Conservation (phyloP, 1,140 invertebrate species). For the Brachionus koreanus region DNA sequence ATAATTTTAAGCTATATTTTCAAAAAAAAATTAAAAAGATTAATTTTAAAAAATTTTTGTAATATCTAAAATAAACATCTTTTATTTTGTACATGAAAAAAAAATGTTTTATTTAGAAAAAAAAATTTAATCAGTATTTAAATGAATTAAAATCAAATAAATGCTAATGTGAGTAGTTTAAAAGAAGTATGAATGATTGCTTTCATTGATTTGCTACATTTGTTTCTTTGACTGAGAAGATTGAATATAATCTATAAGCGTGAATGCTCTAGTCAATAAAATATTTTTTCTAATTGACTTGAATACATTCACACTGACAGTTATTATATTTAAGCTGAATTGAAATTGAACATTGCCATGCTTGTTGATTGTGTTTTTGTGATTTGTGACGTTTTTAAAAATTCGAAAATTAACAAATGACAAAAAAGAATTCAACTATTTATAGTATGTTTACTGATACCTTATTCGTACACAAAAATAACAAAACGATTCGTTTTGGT, state of each 20-base stretch:
- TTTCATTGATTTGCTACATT: not conserved
- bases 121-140: too few species aligned
- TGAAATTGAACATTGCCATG: not conserved
- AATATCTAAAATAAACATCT: too few species aligned
- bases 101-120: too few species aligned
- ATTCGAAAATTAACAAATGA: constrained; percentile 23
- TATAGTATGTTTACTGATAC: constrained; percentile 2
- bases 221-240: not conserved
- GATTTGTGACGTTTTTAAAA: not conserved
- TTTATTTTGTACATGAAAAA: too few species aligned
- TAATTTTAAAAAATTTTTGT: too few species aligned
- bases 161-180: too few species aligned
- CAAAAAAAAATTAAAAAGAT: too few species aligned
- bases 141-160: too few species aligned
- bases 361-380: not conserved
- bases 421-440: constrained; percentile 5
- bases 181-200: too few species aligned
- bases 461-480: not conserved
- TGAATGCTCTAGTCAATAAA: constrained; percentile 45
- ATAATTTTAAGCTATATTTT: too few species aligned
- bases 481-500: not conserved
- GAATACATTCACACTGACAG: constrained; percentile 43
- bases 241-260: constrained; percentile 37
- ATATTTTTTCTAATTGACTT: constrained; percentile 34
- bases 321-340: not conserved